Conservation (phyloP, 2,797 vertebrate species). For the Peromyscus eremicus region DNA sequence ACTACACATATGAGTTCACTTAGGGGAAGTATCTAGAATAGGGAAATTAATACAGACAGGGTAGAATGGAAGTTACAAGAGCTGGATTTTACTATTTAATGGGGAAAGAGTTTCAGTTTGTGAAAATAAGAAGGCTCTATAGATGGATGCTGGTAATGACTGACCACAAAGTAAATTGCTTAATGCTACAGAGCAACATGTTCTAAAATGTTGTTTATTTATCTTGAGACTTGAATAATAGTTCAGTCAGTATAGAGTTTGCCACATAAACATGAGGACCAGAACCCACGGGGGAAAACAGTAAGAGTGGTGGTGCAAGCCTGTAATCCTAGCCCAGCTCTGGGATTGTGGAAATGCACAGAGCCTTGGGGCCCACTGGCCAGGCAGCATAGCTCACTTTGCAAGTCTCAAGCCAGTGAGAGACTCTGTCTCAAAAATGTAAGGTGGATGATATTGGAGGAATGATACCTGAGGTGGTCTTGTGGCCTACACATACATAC, state of each 20-base stretch:
- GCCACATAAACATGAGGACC: not conserved
- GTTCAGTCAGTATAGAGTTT: not conserved
- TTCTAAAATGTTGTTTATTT: not conserved
- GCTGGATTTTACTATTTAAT: not conserved
- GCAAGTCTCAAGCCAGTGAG: not conserved
- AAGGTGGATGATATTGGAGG: not conserved
- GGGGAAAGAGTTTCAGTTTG: not conserved
- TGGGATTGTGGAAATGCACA: not conserved
- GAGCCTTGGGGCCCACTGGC: not conserved
- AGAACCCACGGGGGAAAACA: not conserved
- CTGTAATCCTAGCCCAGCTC: not conserved
- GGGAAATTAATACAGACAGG: not conserved
- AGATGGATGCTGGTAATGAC: rapidly evolving
- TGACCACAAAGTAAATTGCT: rapidly evolving
- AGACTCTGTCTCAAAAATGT: not conserved
- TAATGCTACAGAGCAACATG: not conserved
- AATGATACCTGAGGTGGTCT: not conserved
- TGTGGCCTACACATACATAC: not conserved
- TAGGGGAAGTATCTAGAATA: not conserved
- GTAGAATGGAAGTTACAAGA: not conserved
- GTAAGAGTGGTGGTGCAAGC: not conserved
- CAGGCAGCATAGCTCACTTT: not conserved
- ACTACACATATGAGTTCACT: not conserved
- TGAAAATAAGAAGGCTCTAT: not conserved
- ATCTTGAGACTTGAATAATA: not conserved